phyloP scores from a whole-genome alignment of 2,113 vertebrate genomes.

The Pteronura brasiliensis region DNA sequence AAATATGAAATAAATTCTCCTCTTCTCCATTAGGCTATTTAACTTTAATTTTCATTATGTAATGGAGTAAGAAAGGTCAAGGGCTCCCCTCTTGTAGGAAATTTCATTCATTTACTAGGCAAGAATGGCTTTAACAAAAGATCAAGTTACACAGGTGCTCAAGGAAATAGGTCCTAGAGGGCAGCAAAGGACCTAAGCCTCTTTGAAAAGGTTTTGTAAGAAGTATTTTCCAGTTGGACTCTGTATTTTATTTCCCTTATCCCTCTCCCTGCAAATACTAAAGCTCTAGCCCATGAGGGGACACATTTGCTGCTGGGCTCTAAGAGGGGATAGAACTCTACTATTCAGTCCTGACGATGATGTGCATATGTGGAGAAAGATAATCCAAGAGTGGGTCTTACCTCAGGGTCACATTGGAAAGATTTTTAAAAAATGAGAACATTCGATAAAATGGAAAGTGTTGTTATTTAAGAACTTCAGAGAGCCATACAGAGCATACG shows the following conservation, averaged over 20 bases:
- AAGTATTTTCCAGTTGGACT: not conserved
- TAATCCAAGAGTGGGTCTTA: not conserved
- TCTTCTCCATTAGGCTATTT: conserved; percentile 53
- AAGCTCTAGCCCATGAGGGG: not conserved
- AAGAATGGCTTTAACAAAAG: conserved; percentile 32
- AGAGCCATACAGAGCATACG: not conserved
- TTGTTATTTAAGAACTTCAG: not conserved
- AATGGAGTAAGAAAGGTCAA: conserved; percentile 44
- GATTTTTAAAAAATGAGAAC: not conserved
- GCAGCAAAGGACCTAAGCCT: not conserved
- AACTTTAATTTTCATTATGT: conserved; percentile 56
- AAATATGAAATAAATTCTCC: conserved; percentile 44
- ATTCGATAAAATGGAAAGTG: not conserved
- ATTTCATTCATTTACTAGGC: conserved; percentile 27
- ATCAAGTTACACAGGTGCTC: not conserved
- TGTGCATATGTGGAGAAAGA: not conserved
- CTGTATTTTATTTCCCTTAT: not conserved
- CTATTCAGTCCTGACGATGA: not conserved
- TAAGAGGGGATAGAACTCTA: not conserved
- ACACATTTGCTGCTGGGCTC: not conserved
- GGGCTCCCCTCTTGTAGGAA: not conserved
- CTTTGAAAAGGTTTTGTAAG: conserved; percentile 6
- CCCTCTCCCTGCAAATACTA: not conserved
- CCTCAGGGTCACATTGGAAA: not conserved
- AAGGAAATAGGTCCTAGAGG: not conserved